Conservation (phyloP, 2,888 invertebrate species). For the Cosmopolites sordidus region DNA sequence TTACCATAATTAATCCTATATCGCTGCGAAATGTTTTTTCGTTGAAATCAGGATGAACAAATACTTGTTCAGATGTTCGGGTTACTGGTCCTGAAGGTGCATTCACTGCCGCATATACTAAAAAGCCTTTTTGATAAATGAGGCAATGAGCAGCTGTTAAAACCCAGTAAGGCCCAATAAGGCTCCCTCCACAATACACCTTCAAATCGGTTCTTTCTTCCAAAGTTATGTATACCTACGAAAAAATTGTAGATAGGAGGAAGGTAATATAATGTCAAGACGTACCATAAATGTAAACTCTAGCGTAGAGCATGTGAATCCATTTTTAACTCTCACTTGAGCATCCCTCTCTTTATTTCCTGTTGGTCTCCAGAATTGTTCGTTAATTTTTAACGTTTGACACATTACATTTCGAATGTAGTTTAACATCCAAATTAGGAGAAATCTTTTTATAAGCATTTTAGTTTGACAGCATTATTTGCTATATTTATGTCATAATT, state of each 20-base stretch:
- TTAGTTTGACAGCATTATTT: no score
- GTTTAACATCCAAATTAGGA: no score
- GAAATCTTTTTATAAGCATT: no score
- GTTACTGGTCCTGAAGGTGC: not conserved
- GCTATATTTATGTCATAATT: no score
- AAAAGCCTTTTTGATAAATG: not conserved
- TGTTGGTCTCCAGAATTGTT: no score
- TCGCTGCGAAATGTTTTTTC: not conserved
- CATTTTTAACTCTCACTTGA: not conserved
- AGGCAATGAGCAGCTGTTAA: slow-evolving; percentile 11
- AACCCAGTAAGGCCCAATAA: slow-evolving; percentile 9
- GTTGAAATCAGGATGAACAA: not conserved
- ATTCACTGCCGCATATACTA: not conserved
- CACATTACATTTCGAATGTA: no score
- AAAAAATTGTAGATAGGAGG: not conserved
- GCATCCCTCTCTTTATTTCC: no score
- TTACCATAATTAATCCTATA: not conserved
- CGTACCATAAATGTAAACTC: slow-evolving; percentile 9
- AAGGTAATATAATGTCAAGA: not conserved
- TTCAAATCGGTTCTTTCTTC: not conserved
- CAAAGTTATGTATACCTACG: not conserved
- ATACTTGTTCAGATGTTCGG: not conserved
- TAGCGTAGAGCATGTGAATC: not conserved
- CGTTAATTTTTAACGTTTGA: no score
- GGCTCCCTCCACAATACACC: slow-evolving; percentile 1